Percentiles rank a stretch among this genome's conserved stretches.
Conservation (phyloP, 2,797 vertebrate species). For the Pseudomugil tenellus region DNA sequence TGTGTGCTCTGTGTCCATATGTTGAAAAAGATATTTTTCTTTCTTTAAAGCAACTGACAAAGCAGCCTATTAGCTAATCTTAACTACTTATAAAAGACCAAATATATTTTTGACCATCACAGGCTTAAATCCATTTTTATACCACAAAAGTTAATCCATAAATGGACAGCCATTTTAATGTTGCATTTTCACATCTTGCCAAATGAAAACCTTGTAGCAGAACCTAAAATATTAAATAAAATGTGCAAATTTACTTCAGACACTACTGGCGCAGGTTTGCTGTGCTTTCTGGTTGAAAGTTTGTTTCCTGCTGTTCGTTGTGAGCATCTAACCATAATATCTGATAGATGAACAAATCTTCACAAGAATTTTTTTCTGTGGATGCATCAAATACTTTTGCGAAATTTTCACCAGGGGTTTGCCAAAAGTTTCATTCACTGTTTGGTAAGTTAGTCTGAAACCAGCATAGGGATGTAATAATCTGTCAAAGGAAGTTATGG, state of each 20-base stretch:
- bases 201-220: conserved; percentile 12
- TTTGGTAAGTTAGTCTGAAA: conserved; percentile 27
- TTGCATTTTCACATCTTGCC: conserved; percentile 26
- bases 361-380: neutral
- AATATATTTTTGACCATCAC: neutral
- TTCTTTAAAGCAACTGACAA: neutral
- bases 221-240: conserved; percentile 15
- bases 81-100: neutral
- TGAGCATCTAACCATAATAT: neutral
- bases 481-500: neutral
- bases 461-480: conserved; percentile 43
- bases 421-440: neutral
- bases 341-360: neutral
- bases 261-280: neutral
- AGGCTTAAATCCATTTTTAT: conserved; percentile 1
- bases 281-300: neutral
- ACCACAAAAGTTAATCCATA: neutral
- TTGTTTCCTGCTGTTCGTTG: conserved; percentile 1
- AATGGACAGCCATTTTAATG: neutral
- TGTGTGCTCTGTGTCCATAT: neutral
- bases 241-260: conserved; percentile 29
- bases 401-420: neutral
- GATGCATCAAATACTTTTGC: neutral
- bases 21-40: neutral
- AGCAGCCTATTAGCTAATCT: conserved; percentile 1